Evolutionary conservation across 2,113 vertebrate species (phyloP), one percentile per base, ranked within the genome.

Genomic region (Onychostruthus taczanowskii): DNA sequence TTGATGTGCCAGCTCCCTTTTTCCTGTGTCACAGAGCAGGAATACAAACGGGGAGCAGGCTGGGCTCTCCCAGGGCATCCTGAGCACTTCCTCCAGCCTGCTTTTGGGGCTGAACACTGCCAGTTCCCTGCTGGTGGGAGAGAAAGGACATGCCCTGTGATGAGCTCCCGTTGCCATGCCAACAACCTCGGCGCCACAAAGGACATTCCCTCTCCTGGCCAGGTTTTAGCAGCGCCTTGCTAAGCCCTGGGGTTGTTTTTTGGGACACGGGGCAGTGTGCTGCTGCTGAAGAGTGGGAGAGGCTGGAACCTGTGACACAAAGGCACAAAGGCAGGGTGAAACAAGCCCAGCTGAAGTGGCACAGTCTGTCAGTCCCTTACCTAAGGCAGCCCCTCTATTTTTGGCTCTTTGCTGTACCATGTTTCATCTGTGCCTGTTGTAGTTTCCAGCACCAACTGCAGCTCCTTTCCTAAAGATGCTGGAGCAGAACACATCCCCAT

Each of bases 81-180:
- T 21, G 73, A 75, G 56, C 70, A 9, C 15, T 7, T 72, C 73
- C 77, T 63, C 73, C 74, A 68, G 77, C 35, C 72, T 47, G 24
- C 0, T 85, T 86, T 44, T 47, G 78, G 53, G 44, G 33, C 76
- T 61, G 76, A 44, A 73, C 17, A 24, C 90, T 80, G 50, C 26
- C 13, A 73, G 56, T 52, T 86, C 52, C 66, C 18, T 27, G 53
- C 35, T 14, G 41, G 11, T 59, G 87, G 19, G 59, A n/a, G 37
- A 82, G 61, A 39, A 41, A 77, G 82, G 93, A 89, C 21, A 21
- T 47, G 69, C 47, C 0, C 11, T 19, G 66, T 44, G 64, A 62
- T 68, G 80, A 59, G 82, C 55, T 78, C 12, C 59, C 0, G 87
- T 94, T 96, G 82, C 94, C 90, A 90, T 92, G 93, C 82, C 93